Conservation (phyloP, 2,113 vertebrate genomes). For the Mastomys coucha region DNA sequence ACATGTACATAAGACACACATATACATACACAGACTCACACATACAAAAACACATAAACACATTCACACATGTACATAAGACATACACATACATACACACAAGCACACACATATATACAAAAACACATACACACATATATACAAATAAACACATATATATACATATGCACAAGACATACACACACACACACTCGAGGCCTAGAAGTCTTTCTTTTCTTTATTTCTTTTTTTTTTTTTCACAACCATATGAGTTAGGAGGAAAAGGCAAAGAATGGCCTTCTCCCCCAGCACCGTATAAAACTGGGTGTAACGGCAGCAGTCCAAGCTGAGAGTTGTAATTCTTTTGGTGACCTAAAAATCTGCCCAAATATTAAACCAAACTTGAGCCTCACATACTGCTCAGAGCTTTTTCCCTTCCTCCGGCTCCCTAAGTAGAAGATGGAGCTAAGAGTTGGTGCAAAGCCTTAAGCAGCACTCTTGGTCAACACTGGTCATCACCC, state of each 20-base stretch:
- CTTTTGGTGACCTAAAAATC: background rate
- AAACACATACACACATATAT: background rate
- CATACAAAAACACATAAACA: background rate
- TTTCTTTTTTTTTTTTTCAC: background rate
- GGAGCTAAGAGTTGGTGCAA: fast-evolving
- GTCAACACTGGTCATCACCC: background rate
- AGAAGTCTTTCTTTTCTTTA: background rate
- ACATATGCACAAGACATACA: background rate
- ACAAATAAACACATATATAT: background rate
- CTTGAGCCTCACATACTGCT: background rate
- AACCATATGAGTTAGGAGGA: background rate
- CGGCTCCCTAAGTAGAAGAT: background rate
- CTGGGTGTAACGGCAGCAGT: background rate
- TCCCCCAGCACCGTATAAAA: background rate
- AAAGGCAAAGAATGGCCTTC: background rate
- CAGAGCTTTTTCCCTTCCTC: background rate
- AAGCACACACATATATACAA: background rate
- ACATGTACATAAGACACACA: background rate
- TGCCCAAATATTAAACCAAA: background rate
- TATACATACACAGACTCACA: background rate
- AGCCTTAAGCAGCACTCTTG: background rate
- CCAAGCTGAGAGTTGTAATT: background rate
- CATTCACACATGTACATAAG: background rate
- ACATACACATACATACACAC: background rate
- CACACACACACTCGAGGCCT: background rate